Percentiles rank a stretch among this genome's conserved stretches.
Conservation (phyloP, 2,113 vertebrate species). For the Columba livia region DNA sequence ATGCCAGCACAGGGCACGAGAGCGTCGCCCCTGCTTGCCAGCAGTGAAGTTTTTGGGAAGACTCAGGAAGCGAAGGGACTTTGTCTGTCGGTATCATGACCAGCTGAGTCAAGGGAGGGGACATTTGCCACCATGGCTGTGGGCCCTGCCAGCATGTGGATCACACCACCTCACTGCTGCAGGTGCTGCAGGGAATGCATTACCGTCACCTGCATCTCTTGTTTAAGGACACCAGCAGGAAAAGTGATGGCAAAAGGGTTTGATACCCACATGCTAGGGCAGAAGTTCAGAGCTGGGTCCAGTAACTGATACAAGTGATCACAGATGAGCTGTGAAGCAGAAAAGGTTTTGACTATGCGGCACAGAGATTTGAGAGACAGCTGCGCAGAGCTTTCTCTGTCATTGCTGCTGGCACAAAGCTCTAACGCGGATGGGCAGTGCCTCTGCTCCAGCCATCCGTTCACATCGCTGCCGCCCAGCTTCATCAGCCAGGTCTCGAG, state of each 20-base stretch:
- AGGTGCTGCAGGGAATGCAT: not conserved
- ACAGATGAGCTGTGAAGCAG: not conserved
- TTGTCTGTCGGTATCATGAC: not conserved
- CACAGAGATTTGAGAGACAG: conserved; percentile 38
- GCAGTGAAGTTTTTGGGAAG: not conserved
- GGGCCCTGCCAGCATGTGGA: not conserved
- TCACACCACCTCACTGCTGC: not conserved
- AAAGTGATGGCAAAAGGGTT: not conserved
- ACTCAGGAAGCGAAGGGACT: accelerated
- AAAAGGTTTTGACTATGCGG: not conserved
- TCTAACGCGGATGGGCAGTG: not conserved
- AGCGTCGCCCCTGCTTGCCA: not conserved
- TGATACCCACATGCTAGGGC: not conserved
- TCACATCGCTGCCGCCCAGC: not conserved
- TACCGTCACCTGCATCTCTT: not conserved
- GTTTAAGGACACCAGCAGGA: not conserved
- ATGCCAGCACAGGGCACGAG: not conserved
- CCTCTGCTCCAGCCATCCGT: not conserved
- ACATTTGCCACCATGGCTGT: accelerated
- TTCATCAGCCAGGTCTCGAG: not conserved
- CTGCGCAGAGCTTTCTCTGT: not conserved
- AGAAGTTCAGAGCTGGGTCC: not conserved
- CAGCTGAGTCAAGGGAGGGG: not conserved
- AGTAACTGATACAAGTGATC: conserved; percentile 2
- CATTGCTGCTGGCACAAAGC: conserved; percentile 6